Evolutionary conservation across 37 sponge, comb jelly and placozoan species (phyloP), one percentile per base, ranked within the genome.

Genomic region (Bolinopsis microptera): DNA sequence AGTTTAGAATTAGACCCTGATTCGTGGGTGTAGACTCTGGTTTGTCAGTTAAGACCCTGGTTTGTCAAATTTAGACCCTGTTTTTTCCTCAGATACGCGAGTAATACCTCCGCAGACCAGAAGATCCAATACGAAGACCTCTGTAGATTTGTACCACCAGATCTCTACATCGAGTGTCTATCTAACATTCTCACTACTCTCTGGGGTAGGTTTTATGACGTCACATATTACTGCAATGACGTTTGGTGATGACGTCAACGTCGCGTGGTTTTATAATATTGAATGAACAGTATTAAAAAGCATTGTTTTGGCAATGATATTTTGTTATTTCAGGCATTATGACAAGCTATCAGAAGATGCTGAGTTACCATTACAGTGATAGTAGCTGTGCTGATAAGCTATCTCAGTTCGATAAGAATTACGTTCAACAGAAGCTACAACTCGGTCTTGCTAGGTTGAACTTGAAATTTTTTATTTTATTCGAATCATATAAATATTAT

Each of bases 51-150:
- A n/a, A n/a, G n/a, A n/a, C n/a, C n/a, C n/a, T n/a, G n/a, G n/a
- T n/a, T n/a, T n/a, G n/a, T n/a, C n/a, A n/a, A n/a, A n/a, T n/a
- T n/a, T n/a, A n/a, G n/a, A n/a, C n/a, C n/a, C n/a, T n/a, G n/a
- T n/a, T n/a, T n/a, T n/a, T n/a, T n/a, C n/a, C 26, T 39, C 90
- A 86, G 90, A 27, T 86, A 41, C 30, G 41, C 90, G 30, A 86
- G 90, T 86, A 86, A 86, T 48, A 86, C 90, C 25, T 27, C 90
- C 37, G 90, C 26, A 8, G 90, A 86, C 32, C 90, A 86, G 61
- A 86, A 86, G 35, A 34, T 86, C n/a, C 90, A 41, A 3, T 86
- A 86, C 90, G 90, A 86, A 23, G 61, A 41, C 25, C 61, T 86
- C 1, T 86, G 90, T 86, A 28, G 61, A 3, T 39, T 8, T 24